Evolutionary conservation across 2,888 invertebrate genomes (phyloP), one percentile per base, ranked within the genome.

Genomic region (Callinectes sapidus): DNA sequence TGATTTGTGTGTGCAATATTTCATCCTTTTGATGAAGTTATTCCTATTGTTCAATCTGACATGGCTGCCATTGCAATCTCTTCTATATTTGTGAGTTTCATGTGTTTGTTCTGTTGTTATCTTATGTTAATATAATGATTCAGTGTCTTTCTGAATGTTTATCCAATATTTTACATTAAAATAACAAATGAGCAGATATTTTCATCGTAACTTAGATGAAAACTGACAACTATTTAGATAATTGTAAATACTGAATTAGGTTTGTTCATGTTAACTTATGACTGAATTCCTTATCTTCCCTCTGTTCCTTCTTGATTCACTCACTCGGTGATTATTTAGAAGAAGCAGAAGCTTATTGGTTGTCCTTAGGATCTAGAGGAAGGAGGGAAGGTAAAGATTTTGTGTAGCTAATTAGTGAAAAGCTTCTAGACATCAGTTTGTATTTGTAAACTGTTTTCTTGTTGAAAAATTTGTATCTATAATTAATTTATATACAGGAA

Each of bases 131-230:
- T 81, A 81, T 35, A 81, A 35, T 81, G 81, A 81, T 81, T 81
- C 81, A 81, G 81, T 81, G 81, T 81, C 81, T 81, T 81, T 81
- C 81, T 81, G 81, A 81, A 81, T 35, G 35, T 81, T 81, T 81
- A 81, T 81, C 8, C 16, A 81, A 81, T 81, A 81, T 81, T 81
- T 81, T 81, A 81, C 81, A 81, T 81, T 81, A 81, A 81, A 81
- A 81, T 81, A 81, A 32, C 35, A 32, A 71, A 48, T 71, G 28
- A 8, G 28, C 8, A 81, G 32, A 35, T 16, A 32, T 81, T 81
- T 81, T 81, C 81, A 81, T 81, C 35, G 18, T 71, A 28, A 16
- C 32, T 81, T 18, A 81, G 81, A 81, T 81, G 81, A 81, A 35
- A 81, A 81, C 32, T 81, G 61, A 35, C 14, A 2, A 35, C 35